Evolutionary conservation across 2,797 vertebrate genomes (phyloP).

Genomic region (Podargus strigoides): DNA sequence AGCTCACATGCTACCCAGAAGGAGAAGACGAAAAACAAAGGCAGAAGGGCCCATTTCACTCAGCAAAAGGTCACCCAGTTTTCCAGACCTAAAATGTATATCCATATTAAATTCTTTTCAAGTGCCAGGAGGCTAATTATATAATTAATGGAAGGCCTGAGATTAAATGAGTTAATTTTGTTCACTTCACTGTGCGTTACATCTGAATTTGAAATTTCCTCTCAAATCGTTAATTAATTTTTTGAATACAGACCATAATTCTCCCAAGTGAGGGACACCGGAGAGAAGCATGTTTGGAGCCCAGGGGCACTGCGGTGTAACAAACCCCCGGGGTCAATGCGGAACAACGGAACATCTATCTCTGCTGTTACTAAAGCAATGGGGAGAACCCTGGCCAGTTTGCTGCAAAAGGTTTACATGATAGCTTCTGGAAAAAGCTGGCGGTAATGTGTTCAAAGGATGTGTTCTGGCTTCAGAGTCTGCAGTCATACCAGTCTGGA

Average conservation of each 20-base stretch:
- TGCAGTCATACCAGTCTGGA: not conserved
- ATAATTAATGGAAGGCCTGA: conserved; percentile 4
- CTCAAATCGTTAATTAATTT: conserved; percentile 37
- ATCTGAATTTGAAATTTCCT: conserved; percentile 25
- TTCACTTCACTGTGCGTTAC: not conserved
- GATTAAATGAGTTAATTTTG: conserved; percentile 29
- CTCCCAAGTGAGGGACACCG: not conserved
- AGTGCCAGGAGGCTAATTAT: not conserved
- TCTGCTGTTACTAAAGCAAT: not conserved
- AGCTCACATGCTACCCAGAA: not conserved
- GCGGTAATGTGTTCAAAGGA: not conserved
- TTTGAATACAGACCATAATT: not conserved
- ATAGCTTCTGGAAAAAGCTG: not conserved
- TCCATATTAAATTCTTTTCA: not conserved
- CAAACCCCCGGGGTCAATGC: not conserved
- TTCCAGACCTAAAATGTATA: not conserved
- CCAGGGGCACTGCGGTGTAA: not conserved
- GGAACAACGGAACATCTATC: not conserved
- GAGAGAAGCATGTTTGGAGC: not conserved
- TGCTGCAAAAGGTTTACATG: not conserved
- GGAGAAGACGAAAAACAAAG: not conserved
- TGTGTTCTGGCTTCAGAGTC: not conserved
- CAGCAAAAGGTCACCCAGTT: not conserved
- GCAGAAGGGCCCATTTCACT: not conserved
- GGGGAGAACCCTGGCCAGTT: not conserved